Evolutionary conservation across 2,797 vertebrate species (phyloP).

Genomic region (Dromococcyx pavoninus): DNA sequence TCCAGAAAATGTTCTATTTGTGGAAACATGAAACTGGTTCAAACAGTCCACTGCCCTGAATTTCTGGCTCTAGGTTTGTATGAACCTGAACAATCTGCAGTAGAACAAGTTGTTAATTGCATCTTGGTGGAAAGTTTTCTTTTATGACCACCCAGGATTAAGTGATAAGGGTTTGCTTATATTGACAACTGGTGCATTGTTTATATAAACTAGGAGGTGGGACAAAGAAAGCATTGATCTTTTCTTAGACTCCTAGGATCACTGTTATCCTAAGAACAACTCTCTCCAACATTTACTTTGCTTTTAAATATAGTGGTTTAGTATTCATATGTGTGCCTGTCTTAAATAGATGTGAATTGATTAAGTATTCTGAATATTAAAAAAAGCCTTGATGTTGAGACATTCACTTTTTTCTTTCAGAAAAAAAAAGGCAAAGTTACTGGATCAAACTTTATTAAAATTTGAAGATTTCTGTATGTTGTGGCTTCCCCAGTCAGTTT

Average conservation of each 20-base stretch:
- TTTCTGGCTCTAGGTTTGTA: neutral
- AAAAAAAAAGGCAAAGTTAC: neutral
- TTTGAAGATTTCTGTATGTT: neutral
- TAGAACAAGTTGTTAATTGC: neutral
- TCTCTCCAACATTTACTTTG: neutral
- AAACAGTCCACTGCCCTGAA: neutral
- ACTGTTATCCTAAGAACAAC: neutral
- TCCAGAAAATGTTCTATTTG: neutral
- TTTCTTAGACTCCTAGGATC: neutral
- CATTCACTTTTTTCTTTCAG: neutral
- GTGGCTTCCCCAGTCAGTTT: neutral
- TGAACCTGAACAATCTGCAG: constrained; percentile 1
- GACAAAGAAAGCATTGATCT: neutral
- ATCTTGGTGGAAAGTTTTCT: neutral
- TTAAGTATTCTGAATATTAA: neutral
- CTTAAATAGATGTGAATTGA: neutral
- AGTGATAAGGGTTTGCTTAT: neutral
- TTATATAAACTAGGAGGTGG: neutral
- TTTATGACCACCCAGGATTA: neutral
- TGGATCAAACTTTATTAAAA: neutral
- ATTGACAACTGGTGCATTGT: neutral
- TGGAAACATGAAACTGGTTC: neutral
- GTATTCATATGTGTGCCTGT: neutral
- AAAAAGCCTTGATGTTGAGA: neutral
- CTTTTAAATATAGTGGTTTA: neutral